These are phyloP conservation scores for Ivindomyrus marchei DNA, from an alignment of 2,113 vertebrate genomes.

Conservation along the genomic window DNA sequence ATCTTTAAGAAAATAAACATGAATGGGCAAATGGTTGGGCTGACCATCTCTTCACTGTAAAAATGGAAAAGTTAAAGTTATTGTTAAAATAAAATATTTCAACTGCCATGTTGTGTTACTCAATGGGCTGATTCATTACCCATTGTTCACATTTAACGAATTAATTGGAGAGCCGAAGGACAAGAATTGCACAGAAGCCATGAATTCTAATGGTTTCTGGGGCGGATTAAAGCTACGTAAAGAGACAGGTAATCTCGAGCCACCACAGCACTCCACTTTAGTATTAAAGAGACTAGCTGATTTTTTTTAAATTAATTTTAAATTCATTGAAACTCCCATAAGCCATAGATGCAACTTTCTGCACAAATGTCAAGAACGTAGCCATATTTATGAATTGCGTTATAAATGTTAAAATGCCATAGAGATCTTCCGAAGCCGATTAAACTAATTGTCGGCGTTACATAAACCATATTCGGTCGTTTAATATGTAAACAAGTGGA, in stretches of 20 bases:
- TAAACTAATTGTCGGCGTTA: neutral
- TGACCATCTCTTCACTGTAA: slow-evolving; percentile 63
- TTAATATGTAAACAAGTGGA: slow-evolving; percentile 20
- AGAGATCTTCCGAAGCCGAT: neutral
- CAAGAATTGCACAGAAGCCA: neutral
- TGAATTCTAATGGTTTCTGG: neutral
- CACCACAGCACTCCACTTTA: neutral
- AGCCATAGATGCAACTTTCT: neutral
- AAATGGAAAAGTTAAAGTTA: slow-evolving; percentile 44
- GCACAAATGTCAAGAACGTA: neutral
- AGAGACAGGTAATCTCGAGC: neutral
- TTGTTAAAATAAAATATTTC: slow-evolving; percentile 39
- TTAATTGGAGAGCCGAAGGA: neutral
- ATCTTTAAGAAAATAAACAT: slow-evolving; percentile 55
- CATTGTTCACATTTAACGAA: neutral
- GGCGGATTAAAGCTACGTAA: neutral
- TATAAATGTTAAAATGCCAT: neutral
- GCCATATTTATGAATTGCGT: neutral
- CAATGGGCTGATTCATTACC: neutral
- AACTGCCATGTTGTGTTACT: slow-evolving; percentile 6
- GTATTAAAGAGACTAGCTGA: neutral
- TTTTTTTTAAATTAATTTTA: neutral
- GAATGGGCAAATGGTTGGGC: slow-evolving; percentile 41
- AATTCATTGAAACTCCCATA: neutral
- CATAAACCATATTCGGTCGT: neutral